These are phyloP conservation scores for Orbicella faveolata DNA, from an alignment of 64 coral and sea anemone genomes.

Conservation along the genomic window DNA sequence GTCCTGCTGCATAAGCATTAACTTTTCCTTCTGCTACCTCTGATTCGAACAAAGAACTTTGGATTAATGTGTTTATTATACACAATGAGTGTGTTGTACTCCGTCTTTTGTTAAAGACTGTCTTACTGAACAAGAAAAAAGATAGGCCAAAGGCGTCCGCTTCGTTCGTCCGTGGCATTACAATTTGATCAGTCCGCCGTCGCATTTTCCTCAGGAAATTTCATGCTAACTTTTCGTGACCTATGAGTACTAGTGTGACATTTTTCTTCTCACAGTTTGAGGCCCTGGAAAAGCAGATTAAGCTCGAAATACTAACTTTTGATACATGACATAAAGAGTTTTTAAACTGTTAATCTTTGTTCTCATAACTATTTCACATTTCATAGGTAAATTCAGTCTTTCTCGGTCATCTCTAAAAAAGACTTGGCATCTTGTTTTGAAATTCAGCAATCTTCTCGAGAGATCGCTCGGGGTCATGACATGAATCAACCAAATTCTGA, in stretches of 20 bases:
- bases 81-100: background rate
- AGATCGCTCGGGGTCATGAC: background rate
- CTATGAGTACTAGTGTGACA: background rate
- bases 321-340: background rate
- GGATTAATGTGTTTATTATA: background rate
- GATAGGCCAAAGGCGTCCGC: background rate
- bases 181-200: background rate
- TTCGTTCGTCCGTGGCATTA: background rate
- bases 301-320: background rate
- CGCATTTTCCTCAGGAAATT: background rate
- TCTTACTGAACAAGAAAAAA: background rate
- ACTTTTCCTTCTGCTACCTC: background rate
- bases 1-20: background rate
- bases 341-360: too few species aligned
- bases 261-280: background rate
- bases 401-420: background rate
- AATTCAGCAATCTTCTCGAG: background rate
- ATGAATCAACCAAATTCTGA: background rate
- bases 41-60: background rate
- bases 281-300: background rate
- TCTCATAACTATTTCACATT: too few species aligned
- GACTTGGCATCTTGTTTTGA: slow-evolving; percentile 3
- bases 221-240: background rate
- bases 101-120: too few species aligned
- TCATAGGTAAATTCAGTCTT: background rate